Conservation (phyloP, 2,888 invertebrate species). For the Hoplodrina ambigua region DNA sequence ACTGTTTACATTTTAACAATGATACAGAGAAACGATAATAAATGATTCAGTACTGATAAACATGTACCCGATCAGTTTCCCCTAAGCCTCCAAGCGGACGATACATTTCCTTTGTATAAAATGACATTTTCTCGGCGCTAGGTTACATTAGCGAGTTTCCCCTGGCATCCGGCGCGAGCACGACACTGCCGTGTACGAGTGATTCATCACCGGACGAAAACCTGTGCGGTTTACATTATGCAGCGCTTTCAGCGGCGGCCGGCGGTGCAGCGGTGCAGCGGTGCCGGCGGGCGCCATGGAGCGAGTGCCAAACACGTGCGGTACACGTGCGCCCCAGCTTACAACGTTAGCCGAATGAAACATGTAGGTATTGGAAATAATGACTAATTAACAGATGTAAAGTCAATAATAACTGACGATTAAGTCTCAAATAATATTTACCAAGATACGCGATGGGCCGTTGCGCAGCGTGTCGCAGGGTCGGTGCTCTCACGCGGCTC, state of each 20-base stretch:
- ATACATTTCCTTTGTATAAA: slow-evolving; percentile 14
- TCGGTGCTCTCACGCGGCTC: too few species aligned
- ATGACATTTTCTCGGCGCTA: slow-evolving; percentile 36
- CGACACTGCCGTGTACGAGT: slow-evolving; percentile 40
- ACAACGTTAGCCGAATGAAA: neutral
- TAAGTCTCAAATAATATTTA: neutral
- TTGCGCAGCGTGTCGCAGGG: too few species aligned
- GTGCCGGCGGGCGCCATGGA: slow-evolving; percentile 1
- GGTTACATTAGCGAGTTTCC: slow-evolving; percentile 41
- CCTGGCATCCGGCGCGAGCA: slow-evolving; percentile 11
- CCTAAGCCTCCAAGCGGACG: neutral
- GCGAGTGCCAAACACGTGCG: slow-evolving; percentile 14
- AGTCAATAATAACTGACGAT: neutral
- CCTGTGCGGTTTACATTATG: slow-evolving; percentile 46
- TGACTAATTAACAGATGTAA: neutral
- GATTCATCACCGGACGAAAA: slow-evolving; percentile 40
- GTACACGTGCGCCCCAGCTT: slow-evolving; percentile 1
- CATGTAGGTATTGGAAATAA: neutral
- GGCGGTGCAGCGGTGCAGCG: slow-evolving; percentile 6
- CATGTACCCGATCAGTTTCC: neutral
- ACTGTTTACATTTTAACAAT: too few species aligned
- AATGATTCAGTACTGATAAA: neutral
- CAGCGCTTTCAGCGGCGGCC: slow-evolving; percentile 2
- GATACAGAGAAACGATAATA: neutral
- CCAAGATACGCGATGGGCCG: too few species aligned